Percentiles rank a stretch among this genome's conserved stretches.
Conservation (phyloP, 2,797 vertebrate genomes). For the Cheirogaleus major region DNA sequence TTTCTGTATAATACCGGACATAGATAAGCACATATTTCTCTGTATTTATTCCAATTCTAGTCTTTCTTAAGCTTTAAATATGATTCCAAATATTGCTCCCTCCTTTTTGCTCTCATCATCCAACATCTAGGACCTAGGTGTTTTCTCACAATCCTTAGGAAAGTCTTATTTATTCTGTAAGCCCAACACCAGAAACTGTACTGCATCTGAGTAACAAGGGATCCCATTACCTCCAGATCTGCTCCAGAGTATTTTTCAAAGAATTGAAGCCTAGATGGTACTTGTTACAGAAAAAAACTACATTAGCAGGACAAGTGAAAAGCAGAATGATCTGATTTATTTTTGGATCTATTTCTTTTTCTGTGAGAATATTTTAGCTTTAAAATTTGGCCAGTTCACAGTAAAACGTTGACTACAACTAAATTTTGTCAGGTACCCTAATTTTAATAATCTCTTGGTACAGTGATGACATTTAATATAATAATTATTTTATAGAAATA, state of each 20-base stretch:
- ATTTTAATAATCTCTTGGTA: constrained; percentile 5
- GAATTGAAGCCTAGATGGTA: not conserved
- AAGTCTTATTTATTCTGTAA: not conserved
- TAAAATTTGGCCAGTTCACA: not conserved
- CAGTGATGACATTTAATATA: not conserved
- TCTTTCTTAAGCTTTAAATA: not conserved
- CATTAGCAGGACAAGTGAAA: not conserved
- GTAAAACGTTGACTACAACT: not conserved
- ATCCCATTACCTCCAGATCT: not conserved
- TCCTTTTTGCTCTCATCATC: not conserved
- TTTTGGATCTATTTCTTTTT: not conserved
- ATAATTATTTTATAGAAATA: not conserved
- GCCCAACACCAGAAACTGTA: not conserved
- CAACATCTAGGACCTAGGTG: not conserved
- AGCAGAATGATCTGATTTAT: not conserved
- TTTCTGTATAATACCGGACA: not conserved
- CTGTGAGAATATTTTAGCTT: not conserved
- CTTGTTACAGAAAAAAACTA: constrained; percentile 6
- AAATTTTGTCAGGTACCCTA: not conserved
- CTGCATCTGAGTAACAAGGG: not conserved
- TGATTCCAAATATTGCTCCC: not conserved
- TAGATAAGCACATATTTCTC: not conserved
- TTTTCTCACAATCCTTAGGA: not conserved
- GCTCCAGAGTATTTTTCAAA: not conserved
- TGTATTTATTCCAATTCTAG: not conserved